Evolutionary conservation across 2,888 invertebrate species (phyloP).

Genomic region (Acleris laterana): DNA sequence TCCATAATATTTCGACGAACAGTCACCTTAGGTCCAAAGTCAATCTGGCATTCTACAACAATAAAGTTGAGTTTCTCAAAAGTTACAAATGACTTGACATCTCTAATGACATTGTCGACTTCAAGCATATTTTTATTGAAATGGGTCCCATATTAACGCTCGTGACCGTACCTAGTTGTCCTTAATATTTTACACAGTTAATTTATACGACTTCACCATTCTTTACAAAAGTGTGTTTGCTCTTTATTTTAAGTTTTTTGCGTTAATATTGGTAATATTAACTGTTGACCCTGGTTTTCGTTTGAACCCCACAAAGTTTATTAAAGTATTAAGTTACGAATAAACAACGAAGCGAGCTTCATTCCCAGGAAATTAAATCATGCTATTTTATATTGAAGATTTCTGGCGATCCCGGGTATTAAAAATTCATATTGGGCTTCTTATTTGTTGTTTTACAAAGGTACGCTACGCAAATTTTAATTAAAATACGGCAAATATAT

Average conservation of each 20-base stretch:
- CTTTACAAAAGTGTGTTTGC: too few species aligned
- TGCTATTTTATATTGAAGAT: conserved; percentile 10
- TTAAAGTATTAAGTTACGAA: conserved; percentile 14
- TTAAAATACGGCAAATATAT: conserved; percentile 22
- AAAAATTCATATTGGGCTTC: conserved; percentile 22
- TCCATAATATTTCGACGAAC: too few species aligned
- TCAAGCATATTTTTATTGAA: too few species aligned
- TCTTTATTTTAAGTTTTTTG: background rate
- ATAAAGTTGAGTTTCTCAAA: too few species aligned
- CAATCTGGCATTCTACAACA: too few species aligned
- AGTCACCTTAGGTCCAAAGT: too few species aligned
- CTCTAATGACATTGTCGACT: too few species aligned
- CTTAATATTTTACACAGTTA: too few species aligned
- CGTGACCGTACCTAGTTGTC: too few species aligned
- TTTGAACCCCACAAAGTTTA: conserved; percentile 8
- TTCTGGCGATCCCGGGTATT: conserved; percentile 14
- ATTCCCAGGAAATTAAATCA: conserved; percentile 16
- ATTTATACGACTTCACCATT: too few species aligned
- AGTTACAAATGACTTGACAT: too few species aligned
- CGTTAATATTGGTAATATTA: background rate
- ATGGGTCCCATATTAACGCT: too few species aligned
- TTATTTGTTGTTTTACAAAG: conserved; percentile 15
- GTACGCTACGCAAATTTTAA: conserved; percentile 27
- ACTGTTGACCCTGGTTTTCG: background rate
- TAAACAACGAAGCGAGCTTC: conserved; percentile 13